Conservation (phyloP, 2,797 vertebrate species). For the Clarias pachynema region DNA sequence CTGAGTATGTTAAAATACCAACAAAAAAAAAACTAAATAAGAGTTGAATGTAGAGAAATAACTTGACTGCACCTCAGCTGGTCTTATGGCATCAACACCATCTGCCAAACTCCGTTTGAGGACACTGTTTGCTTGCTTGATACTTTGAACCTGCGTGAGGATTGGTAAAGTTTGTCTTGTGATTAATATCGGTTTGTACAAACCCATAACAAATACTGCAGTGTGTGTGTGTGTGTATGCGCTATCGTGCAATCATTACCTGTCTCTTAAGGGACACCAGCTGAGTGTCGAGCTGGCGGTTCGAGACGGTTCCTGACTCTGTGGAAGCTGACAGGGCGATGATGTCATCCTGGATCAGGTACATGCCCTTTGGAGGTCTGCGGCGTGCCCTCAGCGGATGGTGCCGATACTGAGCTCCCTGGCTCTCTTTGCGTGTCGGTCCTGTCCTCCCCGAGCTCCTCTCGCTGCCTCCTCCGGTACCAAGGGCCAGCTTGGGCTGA, state of each 20-base stretch:
- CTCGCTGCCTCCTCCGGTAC: constrained; percentile 63
- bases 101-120: constrained; percentile 81
- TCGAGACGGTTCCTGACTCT: constrained; percentile 78
- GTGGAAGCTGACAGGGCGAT: constrained; percentile 78
- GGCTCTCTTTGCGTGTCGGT: constrained; percentile 81
- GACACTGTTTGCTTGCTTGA: constrained; percentile 90
- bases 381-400: constrained; percentile 84
- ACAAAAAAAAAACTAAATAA: too few species aligned
- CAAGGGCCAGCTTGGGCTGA: constrained; percentile 67
- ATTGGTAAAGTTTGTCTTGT: not conserved
- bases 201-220: not conserved
- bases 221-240: not conserved
- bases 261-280: constrained; percentile 91
- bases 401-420: constrained; percentile 87
- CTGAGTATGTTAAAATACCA: not conserved
- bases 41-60: not conserved
- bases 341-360: constrained; percentile 86
- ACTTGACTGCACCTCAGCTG: constrained; percentile 75
- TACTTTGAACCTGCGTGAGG: constrained; percentile 83
- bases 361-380: constrained; percentile 91
- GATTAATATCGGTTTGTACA: not conserved
- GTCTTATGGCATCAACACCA: constrained; percentile 76
- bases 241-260: constrained; percentile 66
- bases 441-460: constrained; percentile 69
- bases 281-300: constrained; percentile 86